These are phyloP conservation scores for Triplophysa rosa DNA, from an alignment of 2,113 vertebrate genomes.

Conservation along the genomic window DNA sequence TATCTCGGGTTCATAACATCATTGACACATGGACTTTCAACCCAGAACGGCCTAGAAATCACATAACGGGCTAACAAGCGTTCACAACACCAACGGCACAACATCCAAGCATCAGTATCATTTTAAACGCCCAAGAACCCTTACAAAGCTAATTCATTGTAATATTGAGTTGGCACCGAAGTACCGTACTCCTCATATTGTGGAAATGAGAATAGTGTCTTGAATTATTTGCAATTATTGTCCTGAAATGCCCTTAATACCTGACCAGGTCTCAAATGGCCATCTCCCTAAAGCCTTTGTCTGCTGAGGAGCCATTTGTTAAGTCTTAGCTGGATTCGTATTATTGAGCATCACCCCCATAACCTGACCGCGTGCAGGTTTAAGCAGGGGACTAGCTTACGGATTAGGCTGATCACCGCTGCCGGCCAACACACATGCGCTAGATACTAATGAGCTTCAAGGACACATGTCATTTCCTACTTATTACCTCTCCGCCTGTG, in stretches of 20 bases:
- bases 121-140: too few species aligned
- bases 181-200: too few species aligned
- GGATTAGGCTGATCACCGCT: constrained; percentile 75
- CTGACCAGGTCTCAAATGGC: not conserved
- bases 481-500: constrained; percentile 36
- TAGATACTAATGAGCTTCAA: constrained; percentile 72
- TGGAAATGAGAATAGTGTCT: too few species aligned
- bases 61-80: too few species aligned
- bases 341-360: constrained; percentile 63
- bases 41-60: too few species aligned
- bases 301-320: not conserved
- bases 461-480: constrained; percentile 66
- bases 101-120: too few species aligned
- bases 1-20: too few species aligned
- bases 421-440: constrained; percentile 62
- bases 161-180: too few species aligned
- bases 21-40: too few species aligned
- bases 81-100: too few species aligned
- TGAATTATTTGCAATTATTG: too few species aligned
- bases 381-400: constrained; percentile 63
- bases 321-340: constrained; percentile 54
- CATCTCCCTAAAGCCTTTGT: not conserved
- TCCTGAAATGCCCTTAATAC: not conserved
- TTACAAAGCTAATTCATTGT: too few species aligned
- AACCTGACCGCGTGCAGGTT: constrained; percentile 69